phyloP scores from a whole-genome alignment of 2,113 vertebrate genomes.

The Ivindomyrus marchei region DNA sequence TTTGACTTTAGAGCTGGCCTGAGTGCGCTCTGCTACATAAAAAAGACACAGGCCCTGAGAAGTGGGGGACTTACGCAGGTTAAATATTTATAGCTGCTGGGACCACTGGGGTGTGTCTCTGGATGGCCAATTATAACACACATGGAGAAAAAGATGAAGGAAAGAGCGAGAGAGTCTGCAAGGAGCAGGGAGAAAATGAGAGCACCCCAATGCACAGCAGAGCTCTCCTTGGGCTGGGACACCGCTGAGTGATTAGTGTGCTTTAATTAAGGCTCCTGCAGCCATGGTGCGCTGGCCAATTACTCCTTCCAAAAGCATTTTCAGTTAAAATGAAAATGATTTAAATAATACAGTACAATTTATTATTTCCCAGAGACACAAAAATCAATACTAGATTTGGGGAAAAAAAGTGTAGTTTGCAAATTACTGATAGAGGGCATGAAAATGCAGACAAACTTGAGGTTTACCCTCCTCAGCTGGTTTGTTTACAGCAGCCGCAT shows the following conservation, averaged over 20 bases:
- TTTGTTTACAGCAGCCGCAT: neutral
- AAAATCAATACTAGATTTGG: neutral
- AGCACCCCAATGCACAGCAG: neutral
- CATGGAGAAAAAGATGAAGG: neutral
- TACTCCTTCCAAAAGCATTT: neutral
- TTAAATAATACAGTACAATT: neutral
- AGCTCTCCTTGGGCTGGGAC: neutral
- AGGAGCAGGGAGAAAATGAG: neutral
- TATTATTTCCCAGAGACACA: neutral
- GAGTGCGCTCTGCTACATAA: neutral
- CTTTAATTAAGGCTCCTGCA: neutral
- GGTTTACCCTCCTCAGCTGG: neutral
- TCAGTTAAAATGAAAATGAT: neutral
- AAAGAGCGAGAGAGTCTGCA: neutral
- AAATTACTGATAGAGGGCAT: neutral
- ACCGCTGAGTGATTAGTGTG: neutral
- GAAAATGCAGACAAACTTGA: neutral
- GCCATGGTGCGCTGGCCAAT: neutral
- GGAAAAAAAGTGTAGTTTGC: neutral
- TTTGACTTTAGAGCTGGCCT: neutral
- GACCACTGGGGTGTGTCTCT: neutral
- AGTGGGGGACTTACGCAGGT: neutral
- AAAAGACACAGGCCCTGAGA: neutral
- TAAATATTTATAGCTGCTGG: constrained; percentile 8
- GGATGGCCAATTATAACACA: neutral